Base-by-base conservation (phyloP, 2,888 invertebrate genomes). In the Brachylomia viminalis region DNA sequence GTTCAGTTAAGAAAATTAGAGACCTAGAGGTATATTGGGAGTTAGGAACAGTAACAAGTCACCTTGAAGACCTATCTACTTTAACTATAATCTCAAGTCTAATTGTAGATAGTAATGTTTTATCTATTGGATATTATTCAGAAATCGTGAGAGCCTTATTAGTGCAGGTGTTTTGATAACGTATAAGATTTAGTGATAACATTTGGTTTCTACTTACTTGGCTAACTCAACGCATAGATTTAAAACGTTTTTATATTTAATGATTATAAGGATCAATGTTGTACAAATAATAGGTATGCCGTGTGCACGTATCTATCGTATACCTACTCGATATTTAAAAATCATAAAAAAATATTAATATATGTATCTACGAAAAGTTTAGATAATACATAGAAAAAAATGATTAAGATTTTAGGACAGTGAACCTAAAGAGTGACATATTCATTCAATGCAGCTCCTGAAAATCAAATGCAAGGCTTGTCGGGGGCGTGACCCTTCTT, bases 81-180 rank as follows among this genome's bases (percentile, higher is more conserved):
- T 27, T 38, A 38, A 68, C 33, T 17, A 27, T 38, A 20, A 23
- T 45, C 45, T 33, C n/a, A n/a, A n/a, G n/a, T n/a, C n/a, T n/a
- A n/a, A n/a, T n/a, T n/a, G n/a, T n/a, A n/a, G n/a, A n/a, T n/a
- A n/a, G n/a, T n/a, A n/a, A 33, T 33, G 33, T 33, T 38, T 38
- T 38, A 49, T 49, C 17, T 42, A 33, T 42, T 59, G 27, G 17
- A 71, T 38, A 58, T 56, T 56, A 56, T 77, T 62, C 33, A 23
- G n/a, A 58, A 67, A 67, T 64, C 38, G 11, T 23, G 23, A 20
- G 13, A 20, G 17, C 11, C 58, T 23, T 78, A 83, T 78, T 67
- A 70, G 38, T 58, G 67, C 79, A 71, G 67, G 71, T 78, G 83
- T 78, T 71, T 58, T 59, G 64, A 78, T 80, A 78, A 49, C 33